Conservation (phyloP, 2,113 vertebrate genomes). For the Pitta sordida region DNA sequence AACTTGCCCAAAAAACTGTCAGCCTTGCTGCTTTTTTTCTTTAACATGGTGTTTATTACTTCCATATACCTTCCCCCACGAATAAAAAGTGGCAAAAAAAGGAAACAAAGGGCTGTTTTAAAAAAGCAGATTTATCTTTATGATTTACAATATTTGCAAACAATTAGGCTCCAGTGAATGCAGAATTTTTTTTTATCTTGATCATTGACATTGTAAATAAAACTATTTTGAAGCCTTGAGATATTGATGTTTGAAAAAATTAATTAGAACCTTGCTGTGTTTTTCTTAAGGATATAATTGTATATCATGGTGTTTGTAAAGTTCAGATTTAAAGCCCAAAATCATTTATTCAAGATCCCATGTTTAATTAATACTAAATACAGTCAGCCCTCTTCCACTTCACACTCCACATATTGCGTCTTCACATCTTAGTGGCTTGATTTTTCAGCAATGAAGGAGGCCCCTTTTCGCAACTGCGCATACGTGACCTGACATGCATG, state of each 20-base stretch:
- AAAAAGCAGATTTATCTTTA: background rate
- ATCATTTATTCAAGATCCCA: background rate
- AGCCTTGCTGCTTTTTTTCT: background rate
- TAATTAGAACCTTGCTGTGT: background rate
- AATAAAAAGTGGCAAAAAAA: conserved; percentile 3
- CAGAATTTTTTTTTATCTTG: background rate
- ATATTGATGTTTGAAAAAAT: background rate
- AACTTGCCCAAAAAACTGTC: conserved; percentile 26
- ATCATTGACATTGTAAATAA: background rate
- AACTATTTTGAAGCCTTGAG: conserved; percentile 14
- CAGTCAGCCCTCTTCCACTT: too few relatives aligned
- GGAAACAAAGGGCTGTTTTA: background rate
- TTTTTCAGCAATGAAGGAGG: too few relatives aligned
- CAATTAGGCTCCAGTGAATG: background rate
- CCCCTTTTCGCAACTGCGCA: too few relatives aligned
- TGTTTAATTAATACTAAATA: background rate
- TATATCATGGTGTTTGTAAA: background rate
- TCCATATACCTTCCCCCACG: conserved; percentile 31
- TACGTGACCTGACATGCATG: too few relatives aligned
- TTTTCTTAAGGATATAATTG: background rate
- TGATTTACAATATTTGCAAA: conserved; percentile 20
- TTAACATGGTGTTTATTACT: conserved; percentile 33
- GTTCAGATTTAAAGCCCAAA: background rate
- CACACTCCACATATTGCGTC: too few relatives aligned
- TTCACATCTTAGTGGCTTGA: too few relatives aligned